Base-by-base conservation (phyloP, 2,113 vertebrate genomes). In the Oriolus oriolus region DNA sequence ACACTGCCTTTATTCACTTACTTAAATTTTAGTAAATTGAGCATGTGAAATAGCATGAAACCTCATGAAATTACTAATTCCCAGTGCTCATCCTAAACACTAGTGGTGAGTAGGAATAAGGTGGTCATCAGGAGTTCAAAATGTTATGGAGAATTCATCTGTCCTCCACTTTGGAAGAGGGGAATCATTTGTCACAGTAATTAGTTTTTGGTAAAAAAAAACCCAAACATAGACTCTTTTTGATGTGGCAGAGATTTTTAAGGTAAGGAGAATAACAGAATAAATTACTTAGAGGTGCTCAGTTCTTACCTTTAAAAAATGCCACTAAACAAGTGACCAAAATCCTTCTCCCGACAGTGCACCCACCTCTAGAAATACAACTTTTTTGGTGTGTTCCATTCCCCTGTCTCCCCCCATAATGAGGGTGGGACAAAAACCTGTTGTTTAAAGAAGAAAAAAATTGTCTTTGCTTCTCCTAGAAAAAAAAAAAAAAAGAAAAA, bases 151-250 rank as follows among this genome's bases (percentile, higher is more conserved):
- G 21, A 66, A 56, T 27, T 84, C 1, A 17, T 35, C 42, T 89
- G 11, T 82, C 17, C 30, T 79, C 41, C 37, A 12, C 0, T 85
- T 53, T 63, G 19, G 27, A 89, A 27, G 16, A 91, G 16, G 52
- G 22, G 15, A 93, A 12, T 11, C 0, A 9, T 63, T 82, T 78
- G 41, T 42, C 39, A 41, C n/a, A 78, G 16, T 22, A 87, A 15
- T 9, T 35, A 70, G 13, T 49, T 69, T 3, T 69, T 21, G 15
- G 3, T 60, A 6, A 73, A 80, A 89, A 61, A 42, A 17, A 9
- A 1, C 5, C 15, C 1, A 42, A 33, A n/a, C 3, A 12, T 1
- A 1, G 1, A 41, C 6, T 42, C 2, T 39, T 20, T 78, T 44
- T 13, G 4, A 22, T 77, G 59, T 91, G 44, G 13, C 30, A 59